Conservation (phyloP, 2,797 vertebrate species). For the Alectoris magna region DNA sequence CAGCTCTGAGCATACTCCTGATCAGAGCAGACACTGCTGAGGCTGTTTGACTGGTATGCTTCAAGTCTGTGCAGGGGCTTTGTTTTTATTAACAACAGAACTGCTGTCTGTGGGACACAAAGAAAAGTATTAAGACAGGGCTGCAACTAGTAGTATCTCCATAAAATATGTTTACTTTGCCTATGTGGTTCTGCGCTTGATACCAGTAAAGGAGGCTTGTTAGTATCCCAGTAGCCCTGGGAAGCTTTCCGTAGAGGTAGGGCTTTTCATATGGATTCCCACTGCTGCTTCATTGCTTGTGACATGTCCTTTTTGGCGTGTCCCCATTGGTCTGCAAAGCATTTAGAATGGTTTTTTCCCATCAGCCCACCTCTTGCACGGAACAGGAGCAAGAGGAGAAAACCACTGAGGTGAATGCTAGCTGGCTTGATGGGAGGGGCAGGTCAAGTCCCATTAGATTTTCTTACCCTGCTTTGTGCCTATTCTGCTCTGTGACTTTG, state of each 20-base stretch:
- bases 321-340: not conserved
- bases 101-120: not conserved
- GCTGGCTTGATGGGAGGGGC: not conserved
- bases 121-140: not conserved
- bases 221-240: not conserved
- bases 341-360: not conserved
- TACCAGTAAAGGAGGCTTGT: not conserved
- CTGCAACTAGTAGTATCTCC: not conserved
- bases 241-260: not conserved
- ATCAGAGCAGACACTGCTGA: not conserved
- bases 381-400: not conserved
- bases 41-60: not conserved
- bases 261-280: not conserved
- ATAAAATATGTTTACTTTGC: not conserved
- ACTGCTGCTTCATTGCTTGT: not conserved
- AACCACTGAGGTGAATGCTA: not conserved
- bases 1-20: not conserved
- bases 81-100: not conserved
- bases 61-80: fast-evolving
- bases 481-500: not conserved
- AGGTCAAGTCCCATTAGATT: not conserved
- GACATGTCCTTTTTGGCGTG: not conserved
- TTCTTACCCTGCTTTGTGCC: not conserved
- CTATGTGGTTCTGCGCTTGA: not conserved
- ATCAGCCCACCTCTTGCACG: not conserved